Evolutionary conservation across 2,113 vertebrate species (phyloP).

Genomic region (Neolamprologus ventralis): DNA sequence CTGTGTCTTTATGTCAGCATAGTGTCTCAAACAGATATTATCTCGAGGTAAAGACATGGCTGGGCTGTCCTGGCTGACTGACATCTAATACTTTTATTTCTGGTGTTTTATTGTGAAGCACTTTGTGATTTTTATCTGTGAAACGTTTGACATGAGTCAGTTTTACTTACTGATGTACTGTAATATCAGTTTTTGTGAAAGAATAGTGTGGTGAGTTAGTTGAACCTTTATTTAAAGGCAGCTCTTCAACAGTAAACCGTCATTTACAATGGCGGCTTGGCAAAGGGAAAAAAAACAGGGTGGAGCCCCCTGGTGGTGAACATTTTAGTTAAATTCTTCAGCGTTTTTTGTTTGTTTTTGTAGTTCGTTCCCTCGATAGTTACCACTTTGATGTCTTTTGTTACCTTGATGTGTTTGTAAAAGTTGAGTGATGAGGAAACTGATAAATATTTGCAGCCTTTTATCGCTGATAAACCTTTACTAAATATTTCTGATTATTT

Average conservation of each 20-base stretch:
- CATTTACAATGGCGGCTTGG: neutral
- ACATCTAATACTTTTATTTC: neutral
- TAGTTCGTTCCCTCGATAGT: neutral
- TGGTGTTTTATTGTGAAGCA: neutral
- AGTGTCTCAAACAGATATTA: neutral
- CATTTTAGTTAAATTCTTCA: neutral
- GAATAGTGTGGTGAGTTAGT: neutral
- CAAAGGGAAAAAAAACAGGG: neutral
- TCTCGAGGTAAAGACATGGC: neutral
- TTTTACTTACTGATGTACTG: neutral
- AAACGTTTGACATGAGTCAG: neutral
- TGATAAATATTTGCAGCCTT: neutral
- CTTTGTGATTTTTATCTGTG: neutral
- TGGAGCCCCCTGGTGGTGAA: neutral
- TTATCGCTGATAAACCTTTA: neutral
- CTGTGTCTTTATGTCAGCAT: neutral
- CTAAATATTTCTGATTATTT: neutral
- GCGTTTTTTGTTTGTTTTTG: neutral
- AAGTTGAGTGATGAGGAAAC: neutral
- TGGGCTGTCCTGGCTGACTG: neutral
- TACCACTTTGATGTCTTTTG: rapidly evolving
- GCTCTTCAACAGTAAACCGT: neutral
- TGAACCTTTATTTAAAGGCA: neutral
- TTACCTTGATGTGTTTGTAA: neutral
- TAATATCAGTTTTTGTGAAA: neutral